Evolutionary conservation across 2,888 invertebrate species (phyloP).

Genomic region (Oasisia sp.): DNA sequence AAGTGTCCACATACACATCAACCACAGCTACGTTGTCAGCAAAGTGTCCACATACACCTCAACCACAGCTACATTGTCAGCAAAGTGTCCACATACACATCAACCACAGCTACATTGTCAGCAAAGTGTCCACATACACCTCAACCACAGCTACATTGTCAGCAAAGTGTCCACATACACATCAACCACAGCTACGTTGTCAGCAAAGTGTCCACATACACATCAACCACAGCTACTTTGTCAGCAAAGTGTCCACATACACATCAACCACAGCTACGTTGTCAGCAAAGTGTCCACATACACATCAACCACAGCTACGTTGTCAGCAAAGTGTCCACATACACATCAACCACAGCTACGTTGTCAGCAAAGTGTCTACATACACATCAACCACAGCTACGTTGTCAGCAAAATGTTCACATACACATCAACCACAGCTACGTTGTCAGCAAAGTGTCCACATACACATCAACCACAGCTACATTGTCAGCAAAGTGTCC

Average conservation of each 20-base stretch:
- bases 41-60: neutral
- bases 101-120: too few relatives aligned
- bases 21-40: neutral
- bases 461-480: too few relatives aligned
- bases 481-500: neutral
- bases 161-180: neutral
- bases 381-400: too few relatives aligned
- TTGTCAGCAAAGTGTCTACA: neutral
- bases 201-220: neutral
- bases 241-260: neutral
- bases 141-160: too few relatives aligned
- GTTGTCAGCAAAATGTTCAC: neutral
- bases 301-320: too few relatives aligned
- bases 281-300: neutral
- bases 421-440: too few relatives aligned
- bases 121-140: neutral
- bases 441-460: neutral
- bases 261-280: too few relatives aligned
- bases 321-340: neutral
- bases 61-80: constrained; percentile 1
- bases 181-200: too few relatives aligned
- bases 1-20: neutral
- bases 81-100: neutral
- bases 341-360: too few relatives aligned
- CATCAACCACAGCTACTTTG: too few relatives aligned